A percentile compares a stretch with the other conserved stretches of the same genome.
phyloP scores from a whole-genome alignment of 2,797 vertebrate species.

The Otolemur crassicaudatus region DNA sequence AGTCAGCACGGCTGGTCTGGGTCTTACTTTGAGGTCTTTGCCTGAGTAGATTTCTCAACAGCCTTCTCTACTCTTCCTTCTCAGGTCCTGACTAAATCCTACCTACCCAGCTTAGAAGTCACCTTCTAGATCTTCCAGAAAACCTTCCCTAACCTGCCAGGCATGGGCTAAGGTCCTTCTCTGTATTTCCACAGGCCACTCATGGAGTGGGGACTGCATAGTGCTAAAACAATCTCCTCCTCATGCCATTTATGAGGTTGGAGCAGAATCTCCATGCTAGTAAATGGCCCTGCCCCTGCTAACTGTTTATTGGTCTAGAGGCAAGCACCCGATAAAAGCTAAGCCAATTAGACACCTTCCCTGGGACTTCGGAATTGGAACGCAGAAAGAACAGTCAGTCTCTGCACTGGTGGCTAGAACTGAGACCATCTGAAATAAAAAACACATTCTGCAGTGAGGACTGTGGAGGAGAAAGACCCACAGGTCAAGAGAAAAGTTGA shows the following conservation, averaged over 20 bases:
- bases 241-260: background rate
- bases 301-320: background rate
- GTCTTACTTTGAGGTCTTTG: background rate
- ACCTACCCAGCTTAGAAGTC: background rate
- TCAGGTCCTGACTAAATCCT: background rate
- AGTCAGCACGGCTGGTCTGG: background rate
- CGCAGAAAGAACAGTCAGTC: background rate
- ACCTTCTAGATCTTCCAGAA: constrained; percentile 20
- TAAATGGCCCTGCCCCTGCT: too few relatives aligned
- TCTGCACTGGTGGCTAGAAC: background rate
- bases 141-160: background rate
- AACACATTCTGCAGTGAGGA: background rate
- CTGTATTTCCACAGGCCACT: background rate
- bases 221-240: background rate
- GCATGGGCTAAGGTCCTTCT: background rate
- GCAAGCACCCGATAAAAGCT: background rate
- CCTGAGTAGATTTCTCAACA: background rate
- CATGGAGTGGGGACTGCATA: background rate
- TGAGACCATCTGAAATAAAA: background rate
- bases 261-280: background rate
- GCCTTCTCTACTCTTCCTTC: background rate
- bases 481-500: background rate
- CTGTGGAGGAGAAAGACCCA: background rate
- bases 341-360: constrained; percentile 19
- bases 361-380: background rate